Evolutionary conservation across 2,888 invertebrate genomes (phyloP), one percentile per base, ranked within the genome.

Genomic region (Eretmocerus hayati): DNA sequence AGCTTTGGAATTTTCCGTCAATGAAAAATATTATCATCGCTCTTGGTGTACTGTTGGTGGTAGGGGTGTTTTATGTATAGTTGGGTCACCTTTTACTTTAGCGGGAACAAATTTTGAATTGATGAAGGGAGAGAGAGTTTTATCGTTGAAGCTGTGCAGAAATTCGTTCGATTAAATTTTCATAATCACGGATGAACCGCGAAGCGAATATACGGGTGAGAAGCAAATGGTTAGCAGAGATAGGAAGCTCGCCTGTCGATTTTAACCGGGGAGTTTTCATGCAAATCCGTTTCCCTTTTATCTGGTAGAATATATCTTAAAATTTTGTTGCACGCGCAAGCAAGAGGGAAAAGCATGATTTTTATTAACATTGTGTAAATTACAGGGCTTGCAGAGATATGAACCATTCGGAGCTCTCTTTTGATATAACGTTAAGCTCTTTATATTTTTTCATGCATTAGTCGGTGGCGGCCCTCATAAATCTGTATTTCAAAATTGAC

Each of bases 281-380:
- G 46, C 41, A 51, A 51, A 47, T 47, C 41, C 45, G 9, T 33
- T 13, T 15, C 15, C n/a, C 8, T 42, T 26, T 36, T 50, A 43
- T 43, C 44, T 32, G 33, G 44, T 44, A 46, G 47, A 51, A 44
- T 47, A 47, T 47, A 47, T 41, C 44, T 51, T 43, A 21, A 41
- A 51, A 51, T 41, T 31, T 37, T 44, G 47, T 41, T 26, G 16
- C 23, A 9, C 16, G 16, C 31, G 18, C 5, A 23, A 11, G 5
- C 26, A 15, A 41, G 31, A 40, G 11, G 21, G 30, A 6, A 6
- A 35, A 40, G 15, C 36, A 36, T 37, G 26, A 41, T 44, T 51
- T 51, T 31, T 47, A 51, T 51, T 47, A 47, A 51, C 44, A 44
- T 37, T 37, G 42, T 41, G 44, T 47, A 44, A 51, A 51, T 47